phyloP scores from a whole-genome alignment of 2,888 invertebrate species.

The Dinocampus coccinellae region DNA sequence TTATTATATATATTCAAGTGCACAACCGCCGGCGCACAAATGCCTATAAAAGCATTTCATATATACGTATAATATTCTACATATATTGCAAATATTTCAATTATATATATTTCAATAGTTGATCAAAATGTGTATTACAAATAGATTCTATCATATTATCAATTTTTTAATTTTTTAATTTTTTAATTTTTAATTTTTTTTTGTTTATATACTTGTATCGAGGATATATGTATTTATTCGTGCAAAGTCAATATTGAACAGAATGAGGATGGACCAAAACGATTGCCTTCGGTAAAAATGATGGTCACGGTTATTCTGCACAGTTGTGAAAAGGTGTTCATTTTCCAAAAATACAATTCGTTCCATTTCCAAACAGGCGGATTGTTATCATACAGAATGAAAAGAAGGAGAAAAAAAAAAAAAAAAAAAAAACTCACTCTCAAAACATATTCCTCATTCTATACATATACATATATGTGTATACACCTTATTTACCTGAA shows the following conservation, averaged over 20 bases:
- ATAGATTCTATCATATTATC: too few species aligned
- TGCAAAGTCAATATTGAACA: background rate
- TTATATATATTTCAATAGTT: background rate
- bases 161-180: too few species aligned
- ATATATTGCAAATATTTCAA: too few species aligned
- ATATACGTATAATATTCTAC: too few species aligned
- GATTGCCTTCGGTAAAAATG: constrained; percentile 48
- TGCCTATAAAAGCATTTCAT: background rate
- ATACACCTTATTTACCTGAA: constrained; percentile 40
- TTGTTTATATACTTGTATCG: too few species aligned
- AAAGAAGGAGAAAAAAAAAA: constrained; percentile 42
- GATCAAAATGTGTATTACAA: background rate
- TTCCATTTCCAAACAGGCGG: constrained; percentile 51
- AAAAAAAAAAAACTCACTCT: constrained; percentile 28
- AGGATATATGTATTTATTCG: background rate
- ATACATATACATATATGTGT: constrained; percentile 16
- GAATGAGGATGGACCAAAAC: constrained; percentile 31
- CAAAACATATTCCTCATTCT: constrained; percentile 17
- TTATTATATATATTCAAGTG: background rate
- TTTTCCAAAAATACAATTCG: constrained; percentile 66
- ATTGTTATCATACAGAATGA: constrained; percentile 56
- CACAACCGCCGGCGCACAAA: background rate
- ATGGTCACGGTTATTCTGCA: constrained; percentile 44
- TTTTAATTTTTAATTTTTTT: too few species aligned
- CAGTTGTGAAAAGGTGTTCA: constrained; percentile 52